phyloP scores from a whole-genome alignment of 1,140 invertebrate genomes.

The Galleria mellonella region DNA sequence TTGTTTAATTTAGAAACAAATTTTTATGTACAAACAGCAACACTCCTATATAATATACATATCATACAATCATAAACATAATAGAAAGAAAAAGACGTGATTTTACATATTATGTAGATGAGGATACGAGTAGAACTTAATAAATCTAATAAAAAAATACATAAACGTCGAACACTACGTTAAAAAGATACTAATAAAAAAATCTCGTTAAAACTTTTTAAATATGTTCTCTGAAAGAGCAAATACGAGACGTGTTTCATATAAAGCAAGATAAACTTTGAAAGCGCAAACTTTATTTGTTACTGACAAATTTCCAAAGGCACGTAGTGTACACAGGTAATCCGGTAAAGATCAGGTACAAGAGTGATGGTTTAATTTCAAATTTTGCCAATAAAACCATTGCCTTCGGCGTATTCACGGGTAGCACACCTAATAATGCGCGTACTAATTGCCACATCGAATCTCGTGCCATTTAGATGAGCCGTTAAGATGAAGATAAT shows the following conservation, averaged over 20 bases:
- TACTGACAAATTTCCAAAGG: constrained; percentile 17
- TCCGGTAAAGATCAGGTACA: constrained; percentile 25
- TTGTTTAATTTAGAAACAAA: no score
- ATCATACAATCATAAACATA: no score
- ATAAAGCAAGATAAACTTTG: constrained; percentile 22
- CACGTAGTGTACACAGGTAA: constrained; percentile 51
- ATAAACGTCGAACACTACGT: not conserved
- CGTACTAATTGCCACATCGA: constrained; percentile 52
- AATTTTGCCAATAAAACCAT: constrained; percentile 54
- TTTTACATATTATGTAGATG: no score
- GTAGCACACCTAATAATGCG: constrained; percentile 36
- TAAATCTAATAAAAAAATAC: no score
- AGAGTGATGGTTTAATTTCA: constrained; percentile 39
- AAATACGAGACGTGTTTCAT: constrained; percentile 28
- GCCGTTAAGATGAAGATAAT: constrained; percentile 61
- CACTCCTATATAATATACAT: no score
- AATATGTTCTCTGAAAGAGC: constrained; percentile 19
- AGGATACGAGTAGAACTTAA: no score
- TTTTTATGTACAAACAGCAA: no score
- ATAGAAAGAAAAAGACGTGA: no score
- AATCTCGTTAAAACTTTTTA: constrained; percentile 21
- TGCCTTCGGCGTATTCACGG: constrained; percentile 39
- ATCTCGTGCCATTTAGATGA: constrained; percentile 40
- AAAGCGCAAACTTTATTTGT: constrained; percentile 25
- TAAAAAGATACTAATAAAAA: constrained; percentile 7